phyloP scores from a whole-genome alignment of 2,797 vertebrate species.

The Peromyscus attwateri region DNA sequence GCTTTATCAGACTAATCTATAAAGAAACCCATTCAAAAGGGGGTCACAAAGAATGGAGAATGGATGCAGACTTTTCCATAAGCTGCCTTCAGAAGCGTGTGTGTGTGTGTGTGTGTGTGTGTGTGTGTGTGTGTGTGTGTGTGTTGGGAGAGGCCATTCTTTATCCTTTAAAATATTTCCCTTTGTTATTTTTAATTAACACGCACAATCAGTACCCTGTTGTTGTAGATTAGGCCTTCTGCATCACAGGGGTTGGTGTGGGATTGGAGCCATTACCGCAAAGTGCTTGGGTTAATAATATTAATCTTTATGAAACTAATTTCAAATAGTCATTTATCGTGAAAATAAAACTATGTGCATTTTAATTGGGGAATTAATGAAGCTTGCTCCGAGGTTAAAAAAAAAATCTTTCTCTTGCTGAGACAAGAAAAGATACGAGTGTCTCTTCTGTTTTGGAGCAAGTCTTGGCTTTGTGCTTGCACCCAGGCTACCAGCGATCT shows the following conservation, averaged over 20 bases:
- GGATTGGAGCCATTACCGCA: background rate
- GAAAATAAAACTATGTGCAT: background rate
- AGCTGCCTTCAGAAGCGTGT: background rate
- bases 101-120: background rate
- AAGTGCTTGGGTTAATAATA: background rate
- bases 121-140: background rate
- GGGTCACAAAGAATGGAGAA: background rate
- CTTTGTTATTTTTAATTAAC: background rate
- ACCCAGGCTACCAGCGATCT: conserved; percentile 69
- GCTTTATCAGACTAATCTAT: background rate
- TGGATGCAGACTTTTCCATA: background rate
- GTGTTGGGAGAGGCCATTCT: background rate
- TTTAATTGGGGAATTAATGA: background rate
- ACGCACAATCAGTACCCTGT: background rate
- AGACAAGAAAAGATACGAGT: conserved; percentile 51
- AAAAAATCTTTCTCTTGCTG: conserved; percentile 46
- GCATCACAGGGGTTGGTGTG: background rate
- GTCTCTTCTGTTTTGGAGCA: conserved; percentile 60
- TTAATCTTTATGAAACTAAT: background rate
- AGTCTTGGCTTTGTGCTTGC: background rate
- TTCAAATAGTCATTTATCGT: background rate
- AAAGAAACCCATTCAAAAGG: background rate
- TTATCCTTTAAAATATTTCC: conserved; percentile 70
- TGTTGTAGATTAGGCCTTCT: background rate
- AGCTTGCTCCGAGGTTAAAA: background rate